A percentile compares a stretch with the other conserved stretches of the same genome.
phyloP scores from a whole-genome alignment of 2,797 vertebrate genomes.

The Monodelphis domestica region DNA sequence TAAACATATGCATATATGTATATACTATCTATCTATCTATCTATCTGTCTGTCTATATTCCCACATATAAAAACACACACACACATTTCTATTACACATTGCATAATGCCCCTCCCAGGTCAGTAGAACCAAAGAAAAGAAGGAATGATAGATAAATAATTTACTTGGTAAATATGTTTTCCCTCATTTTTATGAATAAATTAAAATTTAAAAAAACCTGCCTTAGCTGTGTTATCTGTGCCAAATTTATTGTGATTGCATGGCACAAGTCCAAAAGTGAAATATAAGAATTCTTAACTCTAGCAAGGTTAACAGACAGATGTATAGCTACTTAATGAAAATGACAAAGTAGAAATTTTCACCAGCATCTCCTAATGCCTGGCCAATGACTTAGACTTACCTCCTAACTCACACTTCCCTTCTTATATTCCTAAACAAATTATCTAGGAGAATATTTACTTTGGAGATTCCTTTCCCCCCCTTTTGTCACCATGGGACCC shows the following conservation, averaged over 20 bases:
- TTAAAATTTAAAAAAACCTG: constrained; percentile 30
- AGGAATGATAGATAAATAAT: constrained; percentile 19
- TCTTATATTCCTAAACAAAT: neutral
- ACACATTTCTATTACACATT: constrained; percentile 20
- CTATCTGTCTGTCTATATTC: too few relatives aligned
- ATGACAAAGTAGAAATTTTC: neutral
- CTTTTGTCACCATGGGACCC: neutral
- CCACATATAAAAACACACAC: neutral
- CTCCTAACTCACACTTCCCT: neutral
- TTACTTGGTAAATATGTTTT: constrained; percentile 52
- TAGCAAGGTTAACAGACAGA: neutral
- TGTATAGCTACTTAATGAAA: neutral
- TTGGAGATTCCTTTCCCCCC: neutral
- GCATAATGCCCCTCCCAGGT: constrained; percentile 27
- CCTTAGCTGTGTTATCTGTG: neutral
- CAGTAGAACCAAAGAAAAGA: constrained; percentile 42
- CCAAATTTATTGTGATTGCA: neutral
- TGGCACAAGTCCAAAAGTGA: neutral
- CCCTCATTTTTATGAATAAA: constrained; percentile 34
- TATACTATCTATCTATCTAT: too few relatives aligned
- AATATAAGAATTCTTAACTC: neutral
- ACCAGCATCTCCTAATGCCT: neutral
- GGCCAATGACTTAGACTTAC: neutral
- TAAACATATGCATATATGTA: neutral
- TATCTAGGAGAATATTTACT: neutral